Evolutionary conservation across 2,888 invertebrate genomes (phyloP).

Genomic region (Apocheima hispidaria): DNA sequence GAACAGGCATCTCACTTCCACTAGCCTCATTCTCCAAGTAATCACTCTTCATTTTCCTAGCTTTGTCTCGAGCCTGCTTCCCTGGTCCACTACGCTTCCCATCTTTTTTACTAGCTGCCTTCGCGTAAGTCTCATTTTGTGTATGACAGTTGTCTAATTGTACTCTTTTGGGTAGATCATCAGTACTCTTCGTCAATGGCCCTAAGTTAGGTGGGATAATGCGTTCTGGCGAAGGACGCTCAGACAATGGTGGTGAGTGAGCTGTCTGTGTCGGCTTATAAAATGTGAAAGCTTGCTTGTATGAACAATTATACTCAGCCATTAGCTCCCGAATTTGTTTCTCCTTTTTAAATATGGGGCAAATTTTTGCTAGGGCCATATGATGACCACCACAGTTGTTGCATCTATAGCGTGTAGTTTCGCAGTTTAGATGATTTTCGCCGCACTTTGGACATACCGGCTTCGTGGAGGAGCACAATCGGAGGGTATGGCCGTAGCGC

Average conservation of each 20-base stretch:
- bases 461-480: no score
- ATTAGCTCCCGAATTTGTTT: no score
- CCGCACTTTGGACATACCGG: no score
- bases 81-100: not conserved
- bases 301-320: no score
- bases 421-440: constrained; percentile 38
- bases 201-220: no score
- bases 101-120: not conserved
- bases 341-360: no score
- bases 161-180: not conserved
- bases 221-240: not conserved
- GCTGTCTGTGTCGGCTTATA: no score
- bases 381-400: no score
- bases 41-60: not conserved
- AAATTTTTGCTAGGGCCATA: no score
- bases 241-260: not conserved
- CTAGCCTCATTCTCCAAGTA: not conserved
- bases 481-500: no score
- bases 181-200: not conserved
- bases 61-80: not conserved
- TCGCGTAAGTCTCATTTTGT: not conserved
- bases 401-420: constrained; percentile 10
- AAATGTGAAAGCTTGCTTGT: no score
- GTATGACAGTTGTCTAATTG: not conserved
- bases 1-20: not conserved